Percentiles rank a stretch among this genome's conserved stretches.
Conservation (phyloP, 2,797 vertebrate species). For the Scomberomorus guttatus region DNA sequence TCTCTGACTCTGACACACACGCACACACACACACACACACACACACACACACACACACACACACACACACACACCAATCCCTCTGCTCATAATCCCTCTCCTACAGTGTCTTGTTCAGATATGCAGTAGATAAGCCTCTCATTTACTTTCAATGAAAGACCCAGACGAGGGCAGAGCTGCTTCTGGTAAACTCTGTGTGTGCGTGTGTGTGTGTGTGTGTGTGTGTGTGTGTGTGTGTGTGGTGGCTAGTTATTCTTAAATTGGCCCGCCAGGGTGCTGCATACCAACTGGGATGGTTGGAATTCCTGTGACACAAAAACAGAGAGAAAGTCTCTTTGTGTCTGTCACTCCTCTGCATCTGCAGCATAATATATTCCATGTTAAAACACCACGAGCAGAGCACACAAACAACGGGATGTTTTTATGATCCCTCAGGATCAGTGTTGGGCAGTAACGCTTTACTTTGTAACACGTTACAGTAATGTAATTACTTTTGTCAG, state of each 20-base stretch:
- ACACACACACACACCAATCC: constrained; percentile 24
- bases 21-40: background rate
- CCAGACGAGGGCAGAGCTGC: constrained; percentile 41
- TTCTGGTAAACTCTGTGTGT: constrained; percentile 30
- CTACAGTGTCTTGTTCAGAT: constrained; percentile 59
- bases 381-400: background rate
- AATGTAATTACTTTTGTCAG: too few species aligned
- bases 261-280: constrained; percentile 54
- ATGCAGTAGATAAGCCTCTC: constrained; percentile 60
- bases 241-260: constrained; percentile 59
- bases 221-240: constrained; percentile 38
- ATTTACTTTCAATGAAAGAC: constrained; percentile 59
- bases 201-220: constrained; percentile 33
- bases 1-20: background rate
- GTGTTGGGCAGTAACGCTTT: too few species aligned
- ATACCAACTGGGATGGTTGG: constrained; percentile 61
- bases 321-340: constrained; percentile 32
- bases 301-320: constrained; percentile 71
- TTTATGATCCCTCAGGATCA: too few species aligned
- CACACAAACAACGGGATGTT: background rate
- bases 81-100: constrained; percentile 36
- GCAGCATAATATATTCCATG: constrained; percentile 12
- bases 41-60: constrained; percentile 32
- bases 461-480: too few species aligned
- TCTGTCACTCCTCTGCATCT: constrained; percentile 11